These are phyloP conservation scores for Holothuria leucospilota DNA, from an alignment of 53 echinoderm and acorn worm species.

Conservation along the genomic window DNA sequence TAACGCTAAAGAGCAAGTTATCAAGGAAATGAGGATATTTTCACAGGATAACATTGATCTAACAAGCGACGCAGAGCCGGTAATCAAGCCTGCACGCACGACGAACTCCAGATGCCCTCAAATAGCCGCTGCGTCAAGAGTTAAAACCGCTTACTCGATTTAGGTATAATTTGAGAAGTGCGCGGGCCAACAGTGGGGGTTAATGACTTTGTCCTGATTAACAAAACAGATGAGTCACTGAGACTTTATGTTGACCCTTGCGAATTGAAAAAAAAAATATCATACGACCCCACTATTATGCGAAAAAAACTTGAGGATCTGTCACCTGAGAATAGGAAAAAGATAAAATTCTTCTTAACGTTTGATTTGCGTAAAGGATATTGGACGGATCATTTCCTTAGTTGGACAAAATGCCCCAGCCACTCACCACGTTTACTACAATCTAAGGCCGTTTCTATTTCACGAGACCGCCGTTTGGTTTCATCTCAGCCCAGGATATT, in stretches of 20 bases:
- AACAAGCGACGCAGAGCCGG: background rate
- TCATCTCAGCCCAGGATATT: slow-evolving; percentile 49
- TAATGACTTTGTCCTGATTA: slow-evolving; percentile 19
- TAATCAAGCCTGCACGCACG: slow-evolving; percentile 24
- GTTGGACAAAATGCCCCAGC: slow-evolving; percentile 28
- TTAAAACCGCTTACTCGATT: slow-evolving; percentile 20
- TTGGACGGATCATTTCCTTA: slow-evolving; percentile 40
- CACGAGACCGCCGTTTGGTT: slow-evolving; percentile 30
- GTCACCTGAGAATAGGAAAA: slow-evolving; percentile 24
- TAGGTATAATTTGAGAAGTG: slow-evolving; percentile 24
- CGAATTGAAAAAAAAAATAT: slow-evolving; percentile 34
- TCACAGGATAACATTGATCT: slow-evolving; percentile 10
- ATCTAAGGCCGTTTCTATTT: slow-evolving; percentile 47
- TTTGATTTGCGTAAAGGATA: slow-evolving; percentile 43
- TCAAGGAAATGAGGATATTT: slow-evolving; percentile 33
- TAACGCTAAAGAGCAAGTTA: background rate
- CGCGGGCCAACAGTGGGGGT: slow-evolving; percentile 12
- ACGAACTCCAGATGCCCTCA: slow-evolving; percentile 10
- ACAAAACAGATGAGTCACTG: slow-evolving; percentile 37
- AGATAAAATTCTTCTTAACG: slow-evolving; percentile 26
- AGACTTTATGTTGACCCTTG: slow-evolving; percentile 45
- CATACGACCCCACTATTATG: slow-evolving; percentile 45
- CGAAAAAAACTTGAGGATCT: slow-evolving; percentile 49
- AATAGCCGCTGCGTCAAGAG: no score
- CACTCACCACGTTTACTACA: slow-evolving; percentile 47